Conservation (phyloP, 2,888 invertebrate genomes). For the Cheilosia pagana region DNA sequence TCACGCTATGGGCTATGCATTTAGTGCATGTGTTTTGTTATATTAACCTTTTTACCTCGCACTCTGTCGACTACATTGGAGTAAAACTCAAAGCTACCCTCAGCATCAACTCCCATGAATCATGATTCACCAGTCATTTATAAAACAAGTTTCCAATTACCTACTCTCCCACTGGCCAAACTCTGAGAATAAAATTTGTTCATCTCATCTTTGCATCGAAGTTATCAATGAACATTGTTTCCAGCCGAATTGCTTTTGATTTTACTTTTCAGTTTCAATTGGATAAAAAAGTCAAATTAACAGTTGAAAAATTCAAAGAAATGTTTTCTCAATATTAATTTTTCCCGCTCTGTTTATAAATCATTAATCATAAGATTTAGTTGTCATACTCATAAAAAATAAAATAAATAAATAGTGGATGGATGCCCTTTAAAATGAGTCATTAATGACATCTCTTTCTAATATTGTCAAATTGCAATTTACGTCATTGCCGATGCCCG, state of each 20-base stretch:
- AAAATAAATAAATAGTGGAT: too few relatives aligned
- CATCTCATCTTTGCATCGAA: conserved; percentile 15
- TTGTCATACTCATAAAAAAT: too few relatives aligned
- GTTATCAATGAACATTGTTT: conserved; percentile 37
- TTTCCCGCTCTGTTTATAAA: too few relatives aligned
- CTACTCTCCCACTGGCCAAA: conserved; percentile 6
- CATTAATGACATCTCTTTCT: too few relatives aligned
- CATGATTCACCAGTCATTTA: conserved; percentile 1
- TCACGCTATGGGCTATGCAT: background rate
- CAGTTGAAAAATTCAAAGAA: too few relatives aligned
- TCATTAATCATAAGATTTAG: too few relatives aligned
- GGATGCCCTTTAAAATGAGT: too few relatives aligned
- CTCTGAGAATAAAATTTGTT: conserved; percentile 13
- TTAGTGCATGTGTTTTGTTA: conserved; percentile 6
- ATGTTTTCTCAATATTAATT: too few relatives aligned
- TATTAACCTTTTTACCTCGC: conserved; percentile 39
- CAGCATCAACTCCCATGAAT: conserved; percentile 12
- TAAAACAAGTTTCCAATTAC: conserved; percentile 40
- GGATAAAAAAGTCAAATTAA: background rate
- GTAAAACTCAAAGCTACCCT: conserved; percentile 4
- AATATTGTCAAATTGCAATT: too few relatives aligned
- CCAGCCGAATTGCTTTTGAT: background rate
- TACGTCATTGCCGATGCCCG: too few relatives aligned
- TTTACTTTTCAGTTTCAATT: conserved; percentile 17
- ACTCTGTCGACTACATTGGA: background rate